These are phyloP conservation scores for Pristiophorus japonicus DNA, from an alignment of 2,113 vertebrate species.

Conservation along the genomic window DNA sequence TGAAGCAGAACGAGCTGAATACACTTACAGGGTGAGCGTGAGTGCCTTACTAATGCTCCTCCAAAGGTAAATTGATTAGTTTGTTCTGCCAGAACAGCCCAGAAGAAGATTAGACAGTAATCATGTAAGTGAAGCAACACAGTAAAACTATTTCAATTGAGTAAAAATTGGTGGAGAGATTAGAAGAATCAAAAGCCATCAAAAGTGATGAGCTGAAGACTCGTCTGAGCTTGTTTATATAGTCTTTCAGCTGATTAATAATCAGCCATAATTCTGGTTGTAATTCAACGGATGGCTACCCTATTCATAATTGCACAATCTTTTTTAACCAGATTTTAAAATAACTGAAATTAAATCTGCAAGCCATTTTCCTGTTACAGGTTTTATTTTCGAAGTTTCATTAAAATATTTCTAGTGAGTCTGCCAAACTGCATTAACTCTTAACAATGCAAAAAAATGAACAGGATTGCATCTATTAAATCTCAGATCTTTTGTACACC, in stretches of 20 bases:
- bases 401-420: not conserved
- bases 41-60: not conserved
- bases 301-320: not conserved
- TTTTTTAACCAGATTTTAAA: not conserved
- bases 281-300: not conserved
- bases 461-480: not conserved
- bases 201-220: not conserved
- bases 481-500: not conserved
- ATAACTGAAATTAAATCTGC: constrained; percentile 4
- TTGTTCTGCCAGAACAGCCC: not conserved
- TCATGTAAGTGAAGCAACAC: not conserved
- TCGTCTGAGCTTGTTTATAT: not conserved
- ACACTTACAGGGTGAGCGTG: not conserved
- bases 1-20: not conserved
- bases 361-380: not conserved
- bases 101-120: not conserved
- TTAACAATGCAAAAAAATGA: not conserved
- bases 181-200: not conserved
- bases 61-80: not conserved
- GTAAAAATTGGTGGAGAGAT: not conserved
- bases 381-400: not conserved
- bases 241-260: constrained; percentile 16
- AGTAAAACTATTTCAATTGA: not conserved
- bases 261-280: not conserved
- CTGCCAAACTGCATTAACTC: not conserved